phyloP scores from a whole-genome alignment of 2,797 vertebrate species.

The Oreochromis grahami region DNA sequence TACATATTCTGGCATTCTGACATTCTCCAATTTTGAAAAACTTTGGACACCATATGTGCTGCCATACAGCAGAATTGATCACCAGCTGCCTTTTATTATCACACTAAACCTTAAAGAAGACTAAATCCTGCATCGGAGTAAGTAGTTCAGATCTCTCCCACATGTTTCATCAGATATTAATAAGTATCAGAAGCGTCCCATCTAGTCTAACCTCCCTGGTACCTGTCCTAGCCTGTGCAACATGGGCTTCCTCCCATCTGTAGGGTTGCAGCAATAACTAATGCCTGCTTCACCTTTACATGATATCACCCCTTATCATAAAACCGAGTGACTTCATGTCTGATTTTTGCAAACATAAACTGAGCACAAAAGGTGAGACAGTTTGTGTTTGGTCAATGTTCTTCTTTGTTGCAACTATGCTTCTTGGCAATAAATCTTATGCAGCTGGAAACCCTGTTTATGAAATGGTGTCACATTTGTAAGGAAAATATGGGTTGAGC shows the following conservation, averaged over 20 bases:
- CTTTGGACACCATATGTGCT: neutral
- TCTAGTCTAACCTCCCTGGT: conserved; percentile 80
- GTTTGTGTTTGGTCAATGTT: neutral
- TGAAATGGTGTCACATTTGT: too few species aligned
- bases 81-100: neutral
- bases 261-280: conserved; percentile 77
- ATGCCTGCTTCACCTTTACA: neutral
- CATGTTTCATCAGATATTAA: conserved; percentile 75
- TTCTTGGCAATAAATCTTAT: neutral
- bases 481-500: too few species aligned
- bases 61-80: neutral
- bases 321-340: neutral
- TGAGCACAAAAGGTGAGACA: neutral
- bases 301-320: neutral
- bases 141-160: neutral
- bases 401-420: neutral
- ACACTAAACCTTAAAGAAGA: neutral
- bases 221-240: conserved; percentile 84
- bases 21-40: neutral
- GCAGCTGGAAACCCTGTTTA: too few species aligned
- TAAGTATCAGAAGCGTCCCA: conserved; percentile 80
- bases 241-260: conserved; percentile 79
- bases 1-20: neutral
- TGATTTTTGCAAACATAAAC: neutral
- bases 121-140: neutral